Base-by-base conservation (phyloP, 2,113 vertebrate species). In the Anolis sagrei region DNA sequence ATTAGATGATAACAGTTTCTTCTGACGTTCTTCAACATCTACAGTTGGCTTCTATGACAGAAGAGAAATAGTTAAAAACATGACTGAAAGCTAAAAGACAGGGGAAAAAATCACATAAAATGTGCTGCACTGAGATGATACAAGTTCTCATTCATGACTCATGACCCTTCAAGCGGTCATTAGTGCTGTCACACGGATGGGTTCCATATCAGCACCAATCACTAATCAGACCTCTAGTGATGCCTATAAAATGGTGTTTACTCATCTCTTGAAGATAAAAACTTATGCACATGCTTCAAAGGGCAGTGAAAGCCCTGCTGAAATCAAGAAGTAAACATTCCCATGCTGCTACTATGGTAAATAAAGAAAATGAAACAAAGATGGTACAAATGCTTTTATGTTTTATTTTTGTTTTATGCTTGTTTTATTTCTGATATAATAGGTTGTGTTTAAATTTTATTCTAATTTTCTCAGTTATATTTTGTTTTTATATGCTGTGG, bases 1-100 rank as follows among this genome's bases (percentile, higher is more conserved):
- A 81, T 68, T 79, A 69, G 21, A 21, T 2, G 86, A 32, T 75
- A 85, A 79, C 27, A 93, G 44, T 62, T 86, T 76, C 61, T 81
- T 10, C 5, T 19, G 69, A 21, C 34, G 66, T 62, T 83, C 84
- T 25, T 70, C 6, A 39, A 76, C 25, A 66, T 88, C 87, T 66
- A 25, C 25, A 77, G 58, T 29, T 19, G 58, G 25, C 25, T 77
- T 14, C 75, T 86, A 64, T 72, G 81, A 51, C 1, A 84, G 69
- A 70, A 81, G n/a, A 64, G 76, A 79, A 74, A 73, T 11, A 19
- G n/a, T 32, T 48, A 64, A 86, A n/a, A 75, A n/a, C 75, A 76
- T 16, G 69, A 34, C 6, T 18, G 1, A 14, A 29, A 78, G 18
- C 18, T 78, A 32, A 77, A 54, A 85, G 21, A 29, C 18, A 74